These are phyloP conservation scores for Theonella swinhoei DNA, from an alignment of 37 sponge, comb jelly and placozoan species.

Conservation along the genomic window DNA sequence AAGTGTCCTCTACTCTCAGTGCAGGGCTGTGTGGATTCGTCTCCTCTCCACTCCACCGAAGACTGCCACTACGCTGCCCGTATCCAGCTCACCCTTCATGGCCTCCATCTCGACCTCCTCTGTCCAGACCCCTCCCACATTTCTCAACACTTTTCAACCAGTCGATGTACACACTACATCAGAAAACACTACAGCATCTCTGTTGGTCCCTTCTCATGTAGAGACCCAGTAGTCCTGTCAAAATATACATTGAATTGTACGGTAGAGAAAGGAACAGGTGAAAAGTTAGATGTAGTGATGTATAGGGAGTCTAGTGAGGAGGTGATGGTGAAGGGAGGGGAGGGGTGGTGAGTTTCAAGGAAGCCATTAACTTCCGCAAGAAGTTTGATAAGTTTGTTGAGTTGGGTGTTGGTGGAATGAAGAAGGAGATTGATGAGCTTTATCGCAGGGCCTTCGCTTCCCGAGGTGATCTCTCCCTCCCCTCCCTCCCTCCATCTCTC, in stretches of 20 bases:
- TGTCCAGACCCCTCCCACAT: conserved; percentile 11
- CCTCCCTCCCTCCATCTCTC: too few relatives aligned
- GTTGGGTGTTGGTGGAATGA: conserved; percentile 70
- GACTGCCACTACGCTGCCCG: conserved; percentile 45
- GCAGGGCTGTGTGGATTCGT: conserved; percentile 50
- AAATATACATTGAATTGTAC: conserved; percentile 46
- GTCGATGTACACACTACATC: conserved; percentile 27
- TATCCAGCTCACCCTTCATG: conserved; percentile 33
- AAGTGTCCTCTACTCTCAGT: too few relatives aligned
- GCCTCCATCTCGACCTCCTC: conserved; percentile 29
- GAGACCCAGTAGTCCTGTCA: conserved; percentile 4
- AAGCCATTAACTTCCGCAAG: conserved; percentile 42
- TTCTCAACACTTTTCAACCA: too few relatives aligned
- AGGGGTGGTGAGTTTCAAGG: conserved; percentile 52
- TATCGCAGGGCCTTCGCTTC: conserved; percentile 83
- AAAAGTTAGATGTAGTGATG: conserved; percentile 23
- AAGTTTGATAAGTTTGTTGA: conserved; percentile 65
- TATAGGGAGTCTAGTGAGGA: not conserved
- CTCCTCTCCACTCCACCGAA: conserved; percentile 25
- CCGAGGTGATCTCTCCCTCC: conserved; percentile 30
- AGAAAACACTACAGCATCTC: conserved; percentile 4
- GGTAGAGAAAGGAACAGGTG: conserved; percentile 28
- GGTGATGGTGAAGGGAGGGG: conserved; percentile 13
- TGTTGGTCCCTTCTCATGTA: conserved; percentile 32
- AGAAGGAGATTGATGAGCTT: conserved; percentile 67